Evolutionary conservation across 2,797 vertebrate species (phyloP), one percentile per base, ranked within the genome.

Genomic region (Hoplostethus atlanticus): DNA sequence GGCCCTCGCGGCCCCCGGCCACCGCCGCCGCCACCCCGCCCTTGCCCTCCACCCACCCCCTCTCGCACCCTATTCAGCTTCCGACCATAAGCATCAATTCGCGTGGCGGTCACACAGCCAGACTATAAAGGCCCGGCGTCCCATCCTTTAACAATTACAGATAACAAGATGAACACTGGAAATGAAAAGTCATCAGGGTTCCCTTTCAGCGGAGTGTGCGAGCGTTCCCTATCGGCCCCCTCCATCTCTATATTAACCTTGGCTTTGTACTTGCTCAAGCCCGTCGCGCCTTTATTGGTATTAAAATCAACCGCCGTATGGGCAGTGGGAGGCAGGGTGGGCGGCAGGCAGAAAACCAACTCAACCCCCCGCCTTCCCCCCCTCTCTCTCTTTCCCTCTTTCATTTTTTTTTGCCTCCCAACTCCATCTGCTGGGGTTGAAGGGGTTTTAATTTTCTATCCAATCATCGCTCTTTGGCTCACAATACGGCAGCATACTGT

Each of bases 101-200:
- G 82, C 44, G 15, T 55, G 63, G 76, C 50, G 47, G 81, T 80
- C 81, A 79, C 71, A 77, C 76, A 73, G 73, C 84, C 71, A 51
- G 72, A 80, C 85, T 83, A 83, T 89, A 83, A 77, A 83, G 79
- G 61, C 68, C 74, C 71, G 52, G 72, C 61, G 62, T 53, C 63
- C 68, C 73, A 60, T 85, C 85, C 85, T 89, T 89, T 71, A 88
- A 89, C 89, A 92, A 94, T 92, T 92, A 91, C 83, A 91, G 92
- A 92, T 94, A 93, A 93, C 86, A 90, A 91, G 91, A 92, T 92
- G 89, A 91, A 86, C 86, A 81, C 51, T 90, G 79, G 84, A 90
- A 94, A 91, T 92, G 86, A 92, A 91, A 90, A 93, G 89, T 86
- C 87, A 87, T 88, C 84, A 76, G 82, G 73, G 82, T 81, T 84